Conservation (phyloP, 53 echinoderm and acorn worm genomes). For the Actinopyga echinites region DNA sequence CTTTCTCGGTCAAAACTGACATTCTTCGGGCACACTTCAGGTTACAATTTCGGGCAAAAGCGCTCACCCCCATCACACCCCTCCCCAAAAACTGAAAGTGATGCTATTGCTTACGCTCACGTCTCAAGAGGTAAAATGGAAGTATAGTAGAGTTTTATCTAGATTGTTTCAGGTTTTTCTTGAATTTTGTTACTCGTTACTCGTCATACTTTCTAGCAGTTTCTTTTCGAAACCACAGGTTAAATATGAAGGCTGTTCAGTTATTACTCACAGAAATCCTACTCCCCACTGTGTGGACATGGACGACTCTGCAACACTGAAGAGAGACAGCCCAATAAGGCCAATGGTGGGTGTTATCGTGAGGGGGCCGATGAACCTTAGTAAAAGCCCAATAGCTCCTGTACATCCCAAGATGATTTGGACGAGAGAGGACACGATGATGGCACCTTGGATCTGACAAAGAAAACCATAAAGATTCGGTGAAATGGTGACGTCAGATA, state of each 20-base stretch:
- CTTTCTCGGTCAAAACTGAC: too few relatives aligned
- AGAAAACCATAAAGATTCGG: not conserved
- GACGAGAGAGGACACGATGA: conserved; percentile 77
- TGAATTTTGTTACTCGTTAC: not conserved
- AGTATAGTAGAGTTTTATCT: too few relatives aligned
- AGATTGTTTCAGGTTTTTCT: too few relatives aligned
- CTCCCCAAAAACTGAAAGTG: too few relatives aligned
- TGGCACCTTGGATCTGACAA: conserved; percentile 84
- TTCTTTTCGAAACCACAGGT: not conserved
- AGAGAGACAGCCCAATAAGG: conserved; percentile 83
- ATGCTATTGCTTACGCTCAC: too few relatives aligned
- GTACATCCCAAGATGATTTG: conserved; percentile 85
- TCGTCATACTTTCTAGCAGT: not conserved
- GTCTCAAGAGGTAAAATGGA: too few relatives aligned
- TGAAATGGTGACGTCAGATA: too few relatives aligned
- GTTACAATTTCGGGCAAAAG: too few relatives aligned
- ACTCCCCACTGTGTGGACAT: conserved; percentile 88
- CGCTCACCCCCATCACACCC: too few relatives aligned
- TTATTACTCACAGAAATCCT: conserved; percentile 69
- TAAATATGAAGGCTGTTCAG: not conserved
- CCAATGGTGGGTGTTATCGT: conserved; percentile 94
- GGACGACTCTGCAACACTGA: conserved; percentile 56
- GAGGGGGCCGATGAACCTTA: conserved; percentile 90
- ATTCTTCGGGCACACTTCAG: too few relatives aligned
- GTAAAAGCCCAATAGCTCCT: conserved; percentile 77